These are phyloP conservation scores for Schizopygopsis malacanthus DNA, from an alignment of 2,797 vertebrate genomes.

Conservation along the genomic window DNA sequence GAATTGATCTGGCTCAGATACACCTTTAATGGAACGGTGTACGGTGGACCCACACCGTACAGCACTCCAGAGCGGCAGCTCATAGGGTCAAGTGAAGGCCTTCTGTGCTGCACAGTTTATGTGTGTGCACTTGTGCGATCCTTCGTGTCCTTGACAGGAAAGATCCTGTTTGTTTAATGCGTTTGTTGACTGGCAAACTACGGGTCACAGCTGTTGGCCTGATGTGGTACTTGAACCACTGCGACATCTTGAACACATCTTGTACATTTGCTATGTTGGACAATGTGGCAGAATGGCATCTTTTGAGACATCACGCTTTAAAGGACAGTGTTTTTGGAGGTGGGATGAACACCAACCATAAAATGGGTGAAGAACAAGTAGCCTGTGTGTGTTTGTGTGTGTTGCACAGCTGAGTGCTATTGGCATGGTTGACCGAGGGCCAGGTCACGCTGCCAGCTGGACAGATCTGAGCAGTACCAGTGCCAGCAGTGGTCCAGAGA, in stretches of 20 bases:
- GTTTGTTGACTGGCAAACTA: slow-evolving; percentile 31
- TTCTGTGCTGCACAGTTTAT: not conserved
- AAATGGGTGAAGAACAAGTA: slow-evolving; percentile 24
- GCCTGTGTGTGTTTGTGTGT: slow-evolving; percentile 24
- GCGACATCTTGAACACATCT: slow-evolving; percentile 32
- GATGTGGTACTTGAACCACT: slow-evolving; percentile 45
- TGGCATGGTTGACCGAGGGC: slow-evolving; percentile 47
- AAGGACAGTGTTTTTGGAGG: slow-evolving; percentile 27
- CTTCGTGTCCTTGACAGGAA: slow-evolving; percentile 43
- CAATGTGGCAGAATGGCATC: slow-evolving; percentile 17
- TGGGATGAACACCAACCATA: slow-evolving; percentile 40
- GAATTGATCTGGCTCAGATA: not conserved
- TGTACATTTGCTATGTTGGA: slow-evolving; percentile 28
- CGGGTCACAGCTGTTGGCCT: slow-evolving; percentile 47
- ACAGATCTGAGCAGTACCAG: slow-evolving; percentile 61
- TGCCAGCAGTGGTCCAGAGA: slow-evolving; percentile 66
- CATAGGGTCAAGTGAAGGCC: slow-evolving; percentile 43
- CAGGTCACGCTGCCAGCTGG: slow-evolving; percentile 62
- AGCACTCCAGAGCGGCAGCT: slow-evolving; percentile 15
- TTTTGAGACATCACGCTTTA: slow-evolving; percentile 6
- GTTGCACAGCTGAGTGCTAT: slow-evolving; percentile 70
- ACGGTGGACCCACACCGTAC: not conserved
- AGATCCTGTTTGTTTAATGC: slow-evolving; percentile 22
- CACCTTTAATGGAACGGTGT: not conserved
- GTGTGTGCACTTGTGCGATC: not conserved